Percentiles rank a stretch among this genome's conserved stretches.
Conservation (phyloP, 2,797 vertebrate species). For the Eulemur rubriventer region DNA sequence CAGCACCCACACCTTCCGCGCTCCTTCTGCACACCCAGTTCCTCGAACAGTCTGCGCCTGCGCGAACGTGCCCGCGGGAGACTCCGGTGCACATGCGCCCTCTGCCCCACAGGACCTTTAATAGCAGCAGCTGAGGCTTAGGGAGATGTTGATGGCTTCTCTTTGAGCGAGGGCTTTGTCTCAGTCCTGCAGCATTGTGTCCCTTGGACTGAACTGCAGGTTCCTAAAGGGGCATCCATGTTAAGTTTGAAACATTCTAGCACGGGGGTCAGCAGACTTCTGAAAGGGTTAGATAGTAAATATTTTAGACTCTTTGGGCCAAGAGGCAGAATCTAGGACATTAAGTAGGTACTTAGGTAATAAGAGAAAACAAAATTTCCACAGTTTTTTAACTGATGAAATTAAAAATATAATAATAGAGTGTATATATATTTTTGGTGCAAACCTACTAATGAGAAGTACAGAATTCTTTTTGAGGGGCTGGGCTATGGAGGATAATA, state of each 20-base stretch:
- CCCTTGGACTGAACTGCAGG: not conserved
- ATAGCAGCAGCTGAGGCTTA: too few species aligned
- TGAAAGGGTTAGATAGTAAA: too few species aligned
- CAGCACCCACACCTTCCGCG: fast-evolving
- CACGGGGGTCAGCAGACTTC: not conserved
- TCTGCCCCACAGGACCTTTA: not conserved
- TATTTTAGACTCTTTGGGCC: too few species aligned
- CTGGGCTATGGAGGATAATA: not conserved
- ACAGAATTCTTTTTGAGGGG: not conserved
- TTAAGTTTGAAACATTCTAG: not conserved
- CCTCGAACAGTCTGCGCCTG: not conserved
- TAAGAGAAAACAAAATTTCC: not conserved
- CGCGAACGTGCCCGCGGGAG: not conserved
- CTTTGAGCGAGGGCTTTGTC: too few species aligned
- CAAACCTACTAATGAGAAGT: not conserved
- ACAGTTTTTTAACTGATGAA: not conserved
- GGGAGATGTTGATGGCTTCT: not conserved
- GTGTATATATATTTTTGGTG: not conserved
- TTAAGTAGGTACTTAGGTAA: not conserved
- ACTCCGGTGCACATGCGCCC: not conserved
- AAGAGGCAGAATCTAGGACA: not conserved
- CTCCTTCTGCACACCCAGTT: fast-evolving
- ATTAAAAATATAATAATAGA: not conserved
- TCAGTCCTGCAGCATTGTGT: not conserved
- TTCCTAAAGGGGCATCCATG: not conserved